Conservation (phyloP, 2,113 vertebrate genomes). For the Physeter macrocephalus region DNA sequence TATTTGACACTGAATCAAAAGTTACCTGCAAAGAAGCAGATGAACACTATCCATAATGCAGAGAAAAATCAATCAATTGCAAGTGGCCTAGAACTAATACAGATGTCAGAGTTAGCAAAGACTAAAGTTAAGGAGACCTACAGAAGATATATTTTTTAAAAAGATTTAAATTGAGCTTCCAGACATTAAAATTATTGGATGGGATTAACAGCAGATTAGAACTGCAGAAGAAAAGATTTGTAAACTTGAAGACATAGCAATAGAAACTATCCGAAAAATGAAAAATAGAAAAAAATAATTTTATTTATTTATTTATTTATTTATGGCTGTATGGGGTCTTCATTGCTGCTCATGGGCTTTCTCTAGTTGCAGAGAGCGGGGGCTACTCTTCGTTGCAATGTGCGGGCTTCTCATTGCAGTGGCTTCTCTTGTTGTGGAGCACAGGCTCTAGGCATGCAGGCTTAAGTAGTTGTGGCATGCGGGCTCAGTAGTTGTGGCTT, state of each 20-base stretch:
- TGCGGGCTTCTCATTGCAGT: no score
- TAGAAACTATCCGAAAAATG: neutral
- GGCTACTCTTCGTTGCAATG: no score
- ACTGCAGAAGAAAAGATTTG: neutral
- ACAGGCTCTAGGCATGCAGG: no score
- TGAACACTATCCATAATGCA: neutral
- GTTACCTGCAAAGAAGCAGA: neutral
- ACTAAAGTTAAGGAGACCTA: neutral
- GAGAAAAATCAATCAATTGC: neutral
- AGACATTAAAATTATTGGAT: neutral
- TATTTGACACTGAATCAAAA: neutral
- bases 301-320: no score
- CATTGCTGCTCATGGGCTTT: no score
- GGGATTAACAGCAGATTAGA: neutral
- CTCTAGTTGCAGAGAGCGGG: no score
- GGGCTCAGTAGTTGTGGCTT: no score
- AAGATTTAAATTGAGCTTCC: neutral
- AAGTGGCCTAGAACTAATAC: neutral
- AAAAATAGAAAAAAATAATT: neutral
- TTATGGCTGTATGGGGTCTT: no score
- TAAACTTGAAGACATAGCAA: neutral
- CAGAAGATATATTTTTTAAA: neutral
- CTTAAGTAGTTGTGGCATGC: no score
- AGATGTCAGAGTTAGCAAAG: neutral
- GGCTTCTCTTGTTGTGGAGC: no score